phyloP scores from a whole-genome alignment of 1,140 invertebrate species.

The Drosophila repleta region DNA sequence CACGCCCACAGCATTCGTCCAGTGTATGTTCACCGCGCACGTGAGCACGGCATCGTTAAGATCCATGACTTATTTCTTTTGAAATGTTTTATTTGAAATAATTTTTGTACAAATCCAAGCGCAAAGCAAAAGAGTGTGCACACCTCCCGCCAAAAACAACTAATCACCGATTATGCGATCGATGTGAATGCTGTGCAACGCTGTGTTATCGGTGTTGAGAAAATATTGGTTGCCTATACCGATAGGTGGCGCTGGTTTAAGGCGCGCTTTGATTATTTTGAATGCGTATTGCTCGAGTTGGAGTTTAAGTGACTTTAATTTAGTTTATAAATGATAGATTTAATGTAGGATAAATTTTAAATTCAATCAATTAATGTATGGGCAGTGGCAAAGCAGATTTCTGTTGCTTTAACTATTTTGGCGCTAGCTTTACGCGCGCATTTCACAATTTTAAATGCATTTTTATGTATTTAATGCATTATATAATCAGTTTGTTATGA shows the following conservation, averaged over 20 bases:
- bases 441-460: neutral
- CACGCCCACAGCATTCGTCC: slow-evolving; percentile 87
- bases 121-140: slow-evolving; percentile 27
- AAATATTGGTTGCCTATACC: neutral
- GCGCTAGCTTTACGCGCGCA: neutral
- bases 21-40: slow-evolving; percentile 88
- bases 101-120: slow-evolving; percentile 6
- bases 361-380: no score
- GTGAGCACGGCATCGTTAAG: slow-evolving; percentile 84
- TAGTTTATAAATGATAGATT: no score
- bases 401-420: neutral
- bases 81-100: slow-evolving; percentile 8
- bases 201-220: slow-evolving; percentile 2
- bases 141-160: slow-evolving; percentile 49
- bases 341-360: no score
- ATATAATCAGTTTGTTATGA: no score
- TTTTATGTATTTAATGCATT: no score
- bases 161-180: slow-evolving; percentile 10
- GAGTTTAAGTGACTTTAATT: no score
- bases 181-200: neutral
- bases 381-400: no score
- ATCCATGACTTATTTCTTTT: slow-evolving; percentile 71
- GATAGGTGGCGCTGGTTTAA: slow-evolving; percentile 37
- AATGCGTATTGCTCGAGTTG: neutral
- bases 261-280: slow-evolving; percentile 39